Evolutionary conservation across 2,113 vertebrate species (phyloP), one percentile per base, ranked within the genome.

Genomic region (Syngnathoides biaculeatus): DNA sequence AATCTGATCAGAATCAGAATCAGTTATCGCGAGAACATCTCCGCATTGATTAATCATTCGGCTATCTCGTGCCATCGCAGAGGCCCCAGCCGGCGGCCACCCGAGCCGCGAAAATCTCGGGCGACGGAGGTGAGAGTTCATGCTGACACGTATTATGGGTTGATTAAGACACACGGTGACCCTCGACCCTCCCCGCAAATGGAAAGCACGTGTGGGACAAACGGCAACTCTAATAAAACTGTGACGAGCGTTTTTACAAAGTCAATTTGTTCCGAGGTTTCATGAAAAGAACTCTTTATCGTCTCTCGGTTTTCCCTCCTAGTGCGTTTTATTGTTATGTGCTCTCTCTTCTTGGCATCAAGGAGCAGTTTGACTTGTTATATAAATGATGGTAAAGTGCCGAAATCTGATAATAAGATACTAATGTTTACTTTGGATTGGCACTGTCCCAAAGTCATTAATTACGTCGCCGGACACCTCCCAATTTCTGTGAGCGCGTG

Each of bases 151-250:
- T 82, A 79, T 89, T 87, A 84, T 84, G 75, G 74, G 71, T 55
- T 84, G 69, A 84, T 86, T 86, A 82, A 87, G 81, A 85, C 64
- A 58, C 73, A 84, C 63, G 82, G 77, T 85, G 90, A 88, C 80
- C 81, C 55, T 43, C 74, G 81, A 84, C 80, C 74, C 69, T 26
- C n/a, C 60, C 26, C 11, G 71, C 63, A 72, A 87, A 91, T 88
- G 69, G 22, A 74, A 87, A 90, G 81, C 90, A 90, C 43, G 64
- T 90, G 90, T 83, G 86, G 67, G 76, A n/a, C 66, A 60, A 69
- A 84, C 69, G 17, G 70, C 55, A 39, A 73, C 71, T 77, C 78
- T 78, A 79, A 82, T 76, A 83, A 75, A 81, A 78, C 57, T 69
- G 27, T 53, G 22, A 58, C 68, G 56, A 71, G 61, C 58, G 20